phyloP scores from a whole-genome alignment of 53 echinoderm and acorn worm species.

The Hippasteria phrygiana region DNA sequence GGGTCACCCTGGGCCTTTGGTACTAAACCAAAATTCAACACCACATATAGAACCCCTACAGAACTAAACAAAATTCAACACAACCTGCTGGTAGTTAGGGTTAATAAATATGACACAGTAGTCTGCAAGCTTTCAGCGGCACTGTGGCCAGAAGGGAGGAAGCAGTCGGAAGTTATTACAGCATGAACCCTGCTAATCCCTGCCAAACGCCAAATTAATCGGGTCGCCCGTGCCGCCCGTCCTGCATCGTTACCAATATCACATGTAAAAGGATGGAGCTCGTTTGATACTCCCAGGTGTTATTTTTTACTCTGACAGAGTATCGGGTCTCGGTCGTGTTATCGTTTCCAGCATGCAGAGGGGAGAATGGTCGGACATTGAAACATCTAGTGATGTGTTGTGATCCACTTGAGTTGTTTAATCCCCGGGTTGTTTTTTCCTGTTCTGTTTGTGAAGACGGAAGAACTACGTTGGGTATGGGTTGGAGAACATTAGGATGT shows the following conservation, averaged over 20 bases:
- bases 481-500: no score
- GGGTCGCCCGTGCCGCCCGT: not conserved
- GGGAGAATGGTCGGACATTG: not conserved
- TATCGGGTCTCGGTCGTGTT: not conserved
- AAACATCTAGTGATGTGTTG: not conserved
- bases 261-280: not conserved
- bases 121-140: not conserved
- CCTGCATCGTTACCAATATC: not conserved
- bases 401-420: not conserved
- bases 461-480: no score
- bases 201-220: constrained; percentile 1
- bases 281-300: not conserved
- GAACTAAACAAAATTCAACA: no score
- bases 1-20: no score
- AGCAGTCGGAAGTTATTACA: constrained; percentile 27
- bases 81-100: not conserved
- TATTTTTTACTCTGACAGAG: not conserved
- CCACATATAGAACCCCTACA: no score
- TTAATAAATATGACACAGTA: not conserved
- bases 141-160: not conserved
- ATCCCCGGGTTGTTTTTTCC: not conserved
- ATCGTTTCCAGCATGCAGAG: not conserved
- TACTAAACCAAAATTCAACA: no score
- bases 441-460: no score
- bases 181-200: not conserved